These are phyloP conservation scores for Leptinotarsa texana DNA, from an alignment of 1,140 invertebrate genomes.

Conservation along the genomic window DNA sequence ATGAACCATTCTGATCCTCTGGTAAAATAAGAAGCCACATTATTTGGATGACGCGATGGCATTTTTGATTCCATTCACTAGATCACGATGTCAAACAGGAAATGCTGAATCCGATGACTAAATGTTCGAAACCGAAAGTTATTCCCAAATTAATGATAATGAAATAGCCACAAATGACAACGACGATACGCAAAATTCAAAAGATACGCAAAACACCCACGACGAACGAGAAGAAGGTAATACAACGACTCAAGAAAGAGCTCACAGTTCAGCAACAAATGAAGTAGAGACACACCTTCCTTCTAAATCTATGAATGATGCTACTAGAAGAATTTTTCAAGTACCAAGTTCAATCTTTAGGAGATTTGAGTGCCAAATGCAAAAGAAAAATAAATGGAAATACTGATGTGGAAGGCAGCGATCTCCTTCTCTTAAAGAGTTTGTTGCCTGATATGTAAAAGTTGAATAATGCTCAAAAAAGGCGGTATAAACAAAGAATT, in stretches of 20 bases:
- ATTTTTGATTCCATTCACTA: constrained; percentile 15
- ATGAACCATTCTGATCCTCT: constrained; percentile 14
- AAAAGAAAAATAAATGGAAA: constrained; percentile 1
- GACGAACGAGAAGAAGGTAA: constrained; percentile 10
- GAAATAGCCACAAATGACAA: constrained; percentile 1
- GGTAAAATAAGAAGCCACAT: constrained; percentile 12
- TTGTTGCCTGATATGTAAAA: background rate
- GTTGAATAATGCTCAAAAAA: background rate
- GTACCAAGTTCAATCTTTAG: background rate
- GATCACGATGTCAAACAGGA: constrained; percentile 10
- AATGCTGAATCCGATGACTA: constrained; percentile 13
- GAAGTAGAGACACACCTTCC: background rate
- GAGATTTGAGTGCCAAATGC: background rate
- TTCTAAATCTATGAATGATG: background rate
- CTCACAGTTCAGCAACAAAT: background rate
- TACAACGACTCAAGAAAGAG: constrained; percentile 7
- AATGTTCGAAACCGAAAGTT: constrained; percentile 12
- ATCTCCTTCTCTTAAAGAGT: background rate
- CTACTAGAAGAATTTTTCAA: background rate
- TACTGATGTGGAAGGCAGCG: background rate
- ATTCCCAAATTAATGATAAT: constrained; percentile 6
- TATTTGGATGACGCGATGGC: background rate
- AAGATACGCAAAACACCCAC: background rate
- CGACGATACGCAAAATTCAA: constrained; percentile 5
- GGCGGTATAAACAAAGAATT: background rate